A percentile compares a stretch with the other conserved stretches of the same genome.
phyloP scores from a whole-genome alignment of 2,797 vertebrate species.

The Periparus ater region DNA sequence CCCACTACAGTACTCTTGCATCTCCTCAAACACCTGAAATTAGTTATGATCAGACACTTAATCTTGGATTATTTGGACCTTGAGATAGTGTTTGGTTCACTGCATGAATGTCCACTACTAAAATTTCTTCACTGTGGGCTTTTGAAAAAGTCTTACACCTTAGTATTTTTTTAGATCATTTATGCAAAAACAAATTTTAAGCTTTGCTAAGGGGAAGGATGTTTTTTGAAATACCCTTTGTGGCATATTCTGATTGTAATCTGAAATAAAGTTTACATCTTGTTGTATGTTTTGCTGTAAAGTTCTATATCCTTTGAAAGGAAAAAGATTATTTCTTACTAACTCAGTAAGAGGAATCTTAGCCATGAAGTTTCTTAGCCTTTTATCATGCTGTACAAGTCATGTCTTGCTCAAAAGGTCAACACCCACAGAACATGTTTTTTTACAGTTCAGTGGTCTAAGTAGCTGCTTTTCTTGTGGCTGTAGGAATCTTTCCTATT shows the following conservation, averaged over 20 bases:
- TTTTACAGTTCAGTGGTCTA: neutral
- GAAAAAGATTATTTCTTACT: neutral
- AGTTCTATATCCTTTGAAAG: neutral
- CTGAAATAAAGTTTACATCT: neutral
- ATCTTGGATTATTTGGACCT: neutral
- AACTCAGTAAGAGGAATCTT: neutral
- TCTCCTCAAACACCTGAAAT: neutral
- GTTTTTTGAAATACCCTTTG: neutral
- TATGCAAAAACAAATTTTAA: neutral
- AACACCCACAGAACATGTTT: neutral
- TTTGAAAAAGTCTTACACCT: neutral
- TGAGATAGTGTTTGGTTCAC: neutral
- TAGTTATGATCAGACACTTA: neutral
- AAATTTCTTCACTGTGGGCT: neutral
- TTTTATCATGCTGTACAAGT: neutral
- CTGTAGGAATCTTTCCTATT: neutral
- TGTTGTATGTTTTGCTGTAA: neutral
- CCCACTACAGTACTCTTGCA: neutral
- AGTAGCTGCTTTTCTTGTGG: neutral
- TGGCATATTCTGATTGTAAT: neutral
- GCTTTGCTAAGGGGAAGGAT: neutral
- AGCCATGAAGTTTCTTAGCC: neutral
- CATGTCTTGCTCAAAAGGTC: slow-evolving; percentile 32
- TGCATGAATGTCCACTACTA: neutral
- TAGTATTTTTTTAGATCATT: neutral